Percentiles rank a stretch among this genome's conserved stretches.
Evolutionary conservation across 2,113 vertebrate genomes (phyloP).

Genomic region (Saguinus midas): DNA sequence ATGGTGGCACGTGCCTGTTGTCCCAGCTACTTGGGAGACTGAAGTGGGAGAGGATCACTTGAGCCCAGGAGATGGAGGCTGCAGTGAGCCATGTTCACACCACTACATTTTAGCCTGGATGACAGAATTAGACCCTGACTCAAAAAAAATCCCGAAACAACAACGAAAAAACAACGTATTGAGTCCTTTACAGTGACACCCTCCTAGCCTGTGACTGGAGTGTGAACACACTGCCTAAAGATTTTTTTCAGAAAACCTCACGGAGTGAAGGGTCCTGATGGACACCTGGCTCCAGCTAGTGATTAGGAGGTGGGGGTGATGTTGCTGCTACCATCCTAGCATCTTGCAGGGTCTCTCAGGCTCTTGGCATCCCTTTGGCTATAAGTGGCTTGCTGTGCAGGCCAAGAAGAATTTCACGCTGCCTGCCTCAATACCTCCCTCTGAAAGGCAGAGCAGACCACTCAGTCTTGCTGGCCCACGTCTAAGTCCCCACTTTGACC

Average conservation of each 20-base stretch:
- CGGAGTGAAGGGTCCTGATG: background rate
- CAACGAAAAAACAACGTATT: too few relatives aligned
- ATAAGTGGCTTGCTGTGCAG: background rate
- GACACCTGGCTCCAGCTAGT: background rate
- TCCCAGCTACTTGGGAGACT: too few relatives aligned
- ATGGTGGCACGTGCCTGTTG: too few relatives aligned
- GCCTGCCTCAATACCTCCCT: background rate
- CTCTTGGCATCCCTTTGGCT: background rate
- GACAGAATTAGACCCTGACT: too few relatives aligned
- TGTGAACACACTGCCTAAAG: background rate
- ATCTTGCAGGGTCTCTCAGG: fast-evolving
- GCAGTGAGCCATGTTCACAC: too few relatives aligned
- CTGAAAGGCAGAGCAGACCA: background rate
- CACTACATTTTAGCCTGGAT: too few relatives aligned
- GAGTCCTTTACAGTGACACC: background rate
- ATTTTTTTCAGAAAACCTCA: background rate
- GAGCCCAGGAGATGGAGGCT: too few relatives aligned
- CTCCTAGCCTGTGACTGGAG: background rate
- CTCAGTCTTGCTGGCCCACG: background rate
- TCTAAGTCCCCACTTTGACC: background rate
- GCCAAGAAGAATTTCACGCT: background rate
- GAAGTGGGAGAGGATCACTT: too few relatives aligned
- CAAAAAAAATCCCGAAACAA: too few relatives aligned
- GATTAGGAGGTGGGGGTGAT: background rate
- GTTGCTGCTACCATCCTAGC: fast-evolving